Conservation (phyloP, 2,888 invertebrate genomes). For the Mantis religiosa region DNA sequence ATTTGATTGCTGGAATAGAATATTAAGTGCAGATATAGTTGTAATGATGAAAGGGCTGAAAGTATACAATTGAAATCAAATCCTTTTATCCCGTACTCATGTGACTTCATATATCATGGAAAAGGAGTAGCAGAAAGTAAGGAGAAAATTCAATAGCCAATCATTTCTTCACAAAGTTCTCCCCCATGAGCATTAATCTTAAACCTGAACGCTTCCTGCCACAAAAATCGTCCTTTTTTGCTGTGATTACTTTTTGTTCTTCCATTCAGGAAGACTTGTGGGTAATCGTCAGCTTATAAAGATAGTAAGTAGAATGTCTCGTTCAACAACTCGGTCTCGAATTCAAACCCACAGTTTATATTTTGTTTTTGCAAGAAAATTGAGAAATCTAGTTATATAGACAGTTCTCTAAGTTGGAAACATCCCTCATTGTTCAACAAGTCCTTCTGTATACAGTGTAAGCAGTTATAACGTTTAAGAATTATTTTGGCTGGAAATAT, state of each 20-base stretch:
- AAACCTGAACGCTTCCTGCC: neutral
- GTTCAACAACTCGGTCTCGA: neutral
- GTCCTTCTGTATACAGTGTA: too few relatives aligned
- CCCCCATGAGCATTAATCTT: neutral
- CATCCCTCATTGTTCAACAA: too few relatives aligned
- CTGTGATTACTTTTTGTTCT: neutral
- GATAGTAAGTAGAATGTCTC: neutral
- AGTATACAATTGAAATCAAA: neutral
- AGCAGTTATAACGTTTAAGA: too few relatives aligned
- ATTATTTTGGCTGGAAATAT: too few relatives aligned
- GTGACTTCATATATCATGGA: neutral
- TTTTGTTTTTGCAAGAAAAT: too few relatives aligned
- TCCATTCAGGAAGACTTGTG: neutral
- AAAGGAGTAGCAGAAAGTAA: neutral
- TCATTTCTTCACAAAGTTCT: neutral
- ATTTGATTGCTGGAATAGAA: too few relatives aligned
- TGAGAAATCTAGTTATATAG: too few relatives aligned
- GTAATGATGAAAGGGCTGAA: neutral
- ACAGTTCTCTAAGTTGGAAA: too few relatives aligned
- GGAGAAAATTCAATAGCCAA: neutral
- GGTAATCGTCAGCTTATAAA: neutral
- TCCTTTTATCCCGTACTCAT: neutral
- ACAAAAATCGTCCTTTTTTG: neutral
- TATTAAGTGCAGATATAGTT: too few relatives aligned
- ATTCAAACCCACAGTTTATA: too few relatives aligned